Evolutionary conservation across 2,113 vertebrate genomes (phyloP), one percentile per base, ranked within the genome.

Genomic region (Shinisaurus crocodilurus): DNA sequence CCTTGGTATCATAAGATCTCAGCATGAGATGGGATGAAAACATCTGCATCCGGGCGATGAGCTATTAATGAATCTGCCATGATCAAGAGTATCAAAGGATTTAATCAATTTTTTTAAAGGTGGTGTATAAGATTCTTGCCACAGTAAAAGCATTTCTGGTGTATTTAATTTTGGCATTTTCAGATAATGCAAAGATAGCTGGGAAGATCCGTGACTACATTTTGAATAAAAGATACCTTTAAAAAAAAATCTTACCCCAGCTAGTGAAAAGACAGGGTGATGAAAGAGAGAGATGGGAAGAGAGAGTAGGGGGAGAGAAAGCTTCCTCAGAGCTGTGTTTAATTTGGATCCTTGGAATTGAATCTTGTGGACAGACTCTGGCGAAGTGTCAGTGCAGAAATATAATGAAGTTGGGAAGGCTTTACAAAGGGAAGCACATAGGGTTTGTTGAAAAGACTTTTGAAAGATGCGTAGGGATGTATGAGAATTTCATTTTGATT

Each of bases 311-410:
- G 50, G 48, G 54, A 32, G 27, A 43, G 34, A 74, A 3, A 50
- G 40, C 37, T 85, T 88, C 82, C 90, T 94, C 81, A 1, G 88
- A 91, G 85, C 0, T 2, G 16, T 0, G 86, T 93, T 93, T 92
- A 89, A 95, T 94, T 92, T 95, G 89, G 60, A 80, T 76, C 50
- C 29, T 91, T 87, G 86, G 92, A 76, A 90, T 85, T 89, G 91
- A 94, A 92, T 72, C 74, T 85, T 90, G 77, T 87, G 83, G 94
- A 84, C 81, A 93, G 86, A 81, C 48, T 34, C n/a, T 84, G 92
- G 77, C 0, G 2, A 92, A 87, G 50, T 0, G 0, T 60, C 87
- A 45, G 80, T 48, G 75, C 15, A 0, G 65, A 88, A 67, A 94
- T 90, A 91, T 88, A 95, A 95, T 91, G 87, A 89, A 93, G 81